These are phyloP conservation scores for Lepilemur septentrionalis DNA, from an alignment of 2,797 vertebrate species.

Conservation along the genomic window DNA sequence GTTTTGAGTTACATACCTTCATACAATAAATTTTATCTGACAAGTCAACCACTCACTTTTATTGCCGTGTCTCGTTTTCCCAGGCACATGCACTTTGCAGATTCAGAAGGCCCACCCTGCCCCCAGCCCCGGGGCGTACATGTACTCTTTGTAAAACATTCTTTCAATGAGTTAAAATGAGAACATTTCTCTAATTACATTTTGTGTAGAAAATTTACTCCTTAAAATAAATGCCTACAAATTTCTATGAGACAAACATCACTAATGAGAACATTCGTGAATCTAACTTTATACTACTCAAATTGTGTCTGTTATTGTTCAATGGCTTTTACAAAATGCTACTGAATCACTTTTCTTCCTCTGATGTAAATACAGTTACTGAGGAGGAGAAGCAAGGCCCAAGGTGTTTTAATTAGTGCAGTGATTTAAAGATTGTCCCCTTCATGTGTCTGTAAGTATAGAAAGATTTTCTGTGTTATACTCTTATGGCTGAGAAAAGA, in stretches of 20 bases:
- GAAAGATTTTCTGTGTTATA: neutral
- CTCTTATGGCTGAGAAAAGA: neutral
- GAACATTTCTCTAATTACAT: neutral
- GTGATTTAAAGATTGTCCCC: neutral
- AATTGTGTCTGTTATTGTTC: neutral
- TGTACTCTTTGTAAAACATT: neutral
- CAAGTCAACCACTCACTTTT: constrained; percentile 77
- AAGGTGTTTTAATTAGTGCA: neutral
- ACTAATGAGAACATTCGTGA: neutral
- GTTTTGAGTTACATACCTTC: constrained; percentile 77
- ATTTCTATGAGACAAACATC: neutral
- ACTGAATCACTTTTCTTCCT: neutral
- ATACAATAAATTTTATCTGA: constrained; percentile 83
- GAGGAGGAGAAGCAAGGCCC: neutral
- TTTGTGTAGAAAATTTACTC: neutral
- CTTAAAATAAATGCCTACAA: neutral
- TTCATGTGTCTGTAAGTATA: neutral
- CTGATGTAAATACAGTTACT: neutral
- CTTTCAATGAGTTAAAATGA: constrained; percentile 22
- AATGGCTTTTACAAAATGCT: neutral
- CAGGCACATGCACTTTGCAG: constrained; percentile 69
- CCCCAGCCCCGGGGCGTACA: neutral
- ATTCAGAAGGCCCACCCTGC: neutral
- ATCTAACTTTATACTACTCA: neutral
- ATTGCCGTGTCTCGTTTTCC: constrained; percentile 77